Base-by-base conservation (phyloP, 92 coral and sea anemone species). In the Actinernus sp. region DNA sequence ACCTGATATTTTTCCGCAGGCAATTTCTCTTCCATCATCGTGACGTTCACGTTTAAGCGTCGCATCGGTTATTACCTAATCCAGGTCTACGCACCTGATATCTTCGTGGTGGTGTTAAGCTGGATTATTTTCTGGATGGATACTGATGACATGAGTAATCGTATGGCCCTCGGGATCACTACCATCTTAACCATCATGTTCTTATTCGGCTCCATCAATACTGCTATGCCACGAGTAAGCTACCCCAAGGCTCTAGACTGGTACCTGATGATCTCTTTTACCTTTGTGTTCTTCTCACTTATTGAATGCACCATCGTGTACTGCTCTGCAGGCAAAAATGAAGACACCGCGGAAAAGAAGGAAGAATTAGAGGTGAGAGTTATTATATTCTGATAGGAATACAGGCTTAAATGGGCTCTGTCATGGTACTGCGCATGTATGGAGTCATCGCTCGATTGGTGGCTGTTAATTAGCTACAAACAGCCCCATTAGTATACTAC, bases 41-140 rank as follows among this genome's bases (percentile, higher is more conserved):
- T 76, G 30, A 64, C 82, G 0, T 82, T 86, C 33, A 28, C 21
- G 57, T 87, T 91, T 73, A 71, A 82, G 61, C 83, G 93, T 28
- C 88, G 85, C 22, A 49, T 91, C 44, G 97, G 97, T 16, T 91
- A 91, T 66, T 91, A 86, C 78, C 71, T 91, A 13, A 83, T 91
- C 26, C 97, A 91, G 53, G 85, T 86, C 63, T 91, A 81, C 69
- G 61, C 88, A 21, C 93, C 92, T 0, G 74, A 82, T 38, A 66
- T 84, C 23, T 88, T 92, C 28, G 72, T 92, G 24, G 94, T 92
- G 25, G 56, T 69, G 66, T 70, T 92, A 12, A 92, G 97, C 61
- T 88, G 97, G 95, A 92, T 88, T 14, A 92, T 89, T 1, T 88
- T 92, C 71, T 92, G 92, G 92, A 88, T 92, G 97, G 97, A 88